These are phyloP conservation scores for Ephialtes manifestator DNA, from an alignment of 2,888 invertebrate species.

Conservation along the genomic window DNA sequence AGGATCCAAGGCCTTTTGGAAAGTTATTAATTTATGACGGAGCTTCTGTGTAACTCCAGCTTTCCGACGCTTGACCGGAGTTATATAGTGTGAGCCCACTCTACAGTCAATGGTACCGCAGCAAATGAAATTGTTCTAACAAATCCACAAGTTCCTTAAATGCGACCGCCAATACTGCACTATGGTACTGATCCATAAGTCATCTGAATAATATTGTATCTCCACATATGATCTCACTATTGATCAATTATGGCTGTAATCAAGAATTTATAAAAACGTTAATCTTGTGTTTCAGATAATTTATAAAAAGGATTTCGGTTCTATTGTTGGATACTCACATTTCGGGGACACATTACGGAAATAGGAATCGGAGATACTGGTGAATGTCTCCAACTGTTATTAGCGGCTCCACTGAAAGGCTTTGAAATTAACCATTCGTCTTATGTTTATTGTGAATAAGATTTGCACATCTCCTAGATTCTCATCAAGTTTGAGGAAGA, in stretches of 20 bases:
- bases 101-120: background rate
- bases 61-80: background rate
- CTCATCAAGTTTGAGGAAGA: background rate
- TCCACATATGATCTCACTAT: background rate
- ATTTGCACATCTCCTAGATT: background rate
- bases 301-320: background rate
- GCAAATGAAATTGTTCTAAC: background rate
- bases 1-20: conserved; percentile 29
- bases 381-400: background rate
- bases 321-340: background rate
- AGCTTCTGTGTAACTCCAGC: background rate
- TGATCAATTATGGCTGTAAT: background rate
- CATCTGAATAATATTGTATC: background rate
- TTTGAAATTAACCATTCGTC: background rate
- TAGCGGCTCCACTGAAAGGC: background rate
- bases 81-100: background rate
- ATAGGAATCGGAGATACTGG: background rate
- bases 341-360: background rate
- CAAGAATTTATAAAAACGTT: background rate
- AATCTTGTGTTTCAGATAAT: conserved; percentile 25
- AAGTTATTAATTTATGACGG: conserved; percentile 54
- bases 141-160: background rate
- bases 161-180: background rate
- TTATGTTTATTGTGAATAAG: background rate
- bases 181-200: background rate